Base-by-base conservation (phyloP, 2,888 invertebrate species). In the Oscheius sp. region DNA sequence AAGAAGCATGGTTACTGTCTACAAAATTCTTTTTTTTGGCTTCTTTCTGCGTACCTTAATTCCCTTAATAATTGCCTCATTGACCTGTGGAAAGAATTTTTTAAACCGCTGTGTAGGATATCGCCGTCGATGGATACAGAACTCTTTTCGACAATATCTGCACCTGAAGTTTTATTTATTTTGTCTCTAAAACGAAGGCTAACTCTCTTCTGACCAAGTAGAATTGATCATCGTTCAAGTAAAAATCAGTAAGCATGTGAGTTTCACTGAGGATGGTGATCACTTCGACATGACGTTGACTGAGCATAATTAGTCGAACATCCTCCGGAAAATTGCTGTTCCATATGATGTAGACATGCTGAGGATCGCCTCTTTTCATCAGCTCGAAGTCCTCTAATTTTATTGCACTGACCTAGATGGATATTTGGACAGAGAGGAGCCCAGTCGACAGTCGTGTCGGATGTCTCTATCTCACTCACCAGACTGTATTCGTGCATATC, bases 401-500 rank as follows among this genome's bases (percentile, higher is more conserved):
- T 12, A 66, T 3, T 1, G 7, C 21, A 5, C 29, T 12, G 3
- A 58, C 13, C 58, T 58, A 29, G 9, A 35, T n/a, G n/a, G n/a
- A 49, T 16, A 45, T 9, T 16, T 45, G 45, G 45, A 45, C 9
- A 45, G 9, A 45, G 16, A 16, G 45, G 45, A 45, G 16, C 9
- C 9, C 0, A 45, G 16, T 45, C 16, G n/a, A n/a, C n/a, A n/a
- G 9, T 12, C n/a, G n/a, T n/a, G n/a, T n/a, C n/a, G n/a, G 21
- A 55, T 55, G 3, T 23, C 16, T 23, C 23, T 3, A 9, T 16
- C 5, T 55, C 25, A 16, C 27, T 12, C n/a, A 66, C 66, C 2
- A 66, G 16, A n/a, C 52, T 52, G 35, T 52, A 27, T n/a, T 66
- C 29, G 52, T 66, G 66, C 23, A 49, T 27, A 2, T 66, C 52